These are phyloP conservation scores for Tanytarsus gracilentus DNA, from an alignment of 2,888 invertebrate genomes.

Conservation along the genomic window DNA sequence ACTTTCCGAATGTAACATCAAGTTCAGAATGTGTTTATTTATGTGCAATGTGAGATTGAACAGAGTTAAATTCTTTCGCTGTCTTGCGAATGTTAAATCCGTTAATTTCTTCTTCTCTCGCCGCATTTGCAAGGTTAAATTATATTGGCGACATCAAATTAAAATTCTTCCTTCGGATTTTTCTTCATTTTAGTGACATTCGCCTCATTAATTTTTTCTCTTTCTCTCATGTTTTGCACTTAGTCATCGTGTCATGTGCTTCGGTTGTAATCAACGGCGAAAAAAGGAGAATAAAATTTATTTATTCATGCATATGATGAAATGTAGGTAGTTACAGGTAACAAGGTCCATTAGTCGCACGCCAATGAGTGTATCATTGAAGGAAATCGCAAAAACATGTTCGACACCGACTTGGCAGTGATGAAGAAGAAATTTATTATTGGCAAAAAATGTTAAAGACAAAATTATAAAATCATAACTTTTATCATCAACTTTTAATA, in stretches of 20 bases:
- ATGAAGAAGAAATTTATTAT: no score
- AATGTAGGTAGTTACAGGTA: slow-evolving; percentile 1
- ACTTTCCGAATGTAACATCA: no score
- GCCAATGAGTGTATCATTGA: not conserved
- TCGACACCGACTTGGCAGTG: no score
- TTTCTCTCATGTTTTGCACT: not conserved
- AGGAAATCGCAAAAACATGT: no score
- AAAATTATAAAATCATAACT: no score
- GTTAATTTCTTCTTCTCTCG: no score
- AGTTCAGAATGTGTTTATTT: no score
- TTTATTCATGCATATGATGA: not conserved
- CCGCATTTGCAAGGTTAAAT: not conserved
- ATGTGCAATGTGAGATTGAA: no score
- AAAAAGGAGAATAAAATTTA: not conserved
- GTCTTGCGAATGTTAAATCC: no score
- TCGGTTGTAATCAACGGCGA: not conserved
- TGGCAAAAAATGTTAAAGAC: no score
- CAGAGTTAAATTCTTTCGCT: no score
- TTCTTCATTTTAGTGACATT: not conserved
- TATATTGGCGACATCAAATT: not conserved
- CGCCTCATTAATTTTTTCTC: not conserved
- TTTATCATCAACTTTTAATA: no score
- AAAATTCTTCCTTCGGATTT: not conserved
- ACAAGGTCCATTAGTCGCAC: slow-evolving; percentile 6
- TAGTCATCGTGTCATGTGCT: not conserved